Conservation (phyloP, 2,797 vertebrate genomes). For the Uromys caudimaculatus region DNA sequence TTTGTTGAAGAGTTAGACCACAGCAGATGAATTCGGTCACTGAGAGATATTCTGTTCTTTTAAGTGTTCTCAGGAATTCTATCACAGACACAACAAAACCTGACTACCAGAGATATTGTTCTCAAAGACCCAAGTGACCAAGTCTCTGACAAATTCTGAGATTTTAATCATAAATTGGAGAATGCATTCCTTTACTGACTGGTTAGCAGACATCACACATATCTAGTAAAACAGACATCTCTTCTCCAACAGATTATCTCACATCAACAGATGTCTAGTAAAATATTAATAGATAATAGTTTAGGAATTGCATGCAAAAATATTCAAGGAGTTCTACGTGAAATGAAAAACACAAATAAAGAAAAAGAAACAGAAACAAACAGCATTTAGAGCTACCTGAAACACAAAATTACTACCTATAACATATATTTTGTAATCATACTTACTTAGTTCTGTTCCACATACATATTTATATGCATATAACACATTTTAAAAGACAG, state of each 20-base stretch:
- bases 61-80: background rate
- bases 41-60: background rate
- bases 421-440: background rate
- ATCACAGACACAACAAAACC: background rate
- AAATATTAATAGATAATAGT: background rate
- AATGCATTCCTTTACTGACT: background rate
- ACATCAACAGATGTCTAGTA: background rate
- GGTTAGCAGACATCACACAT: background rate
- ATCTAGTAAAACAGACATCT: background rate
- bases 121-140: background rate
- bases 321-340: background rate
- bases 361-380: background rate
- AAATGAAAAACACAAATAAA: background rate
- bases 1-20: background rate
- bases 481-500: background rate
- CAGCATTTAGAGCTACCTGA: background rate
- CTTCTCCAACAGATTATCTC: background rate
- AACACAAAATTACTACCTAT: background rate
- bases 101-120: background rate
- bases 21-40: background rate
- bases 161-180: background rate
- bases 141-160: background rate
- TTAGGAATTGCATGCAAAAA: background rate
- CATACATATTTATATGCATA: background rate
- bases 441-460: background rate